Conservation (phyloP, 1,140 invertebrate species). For the Archegozetes longisetosus region DNA sequence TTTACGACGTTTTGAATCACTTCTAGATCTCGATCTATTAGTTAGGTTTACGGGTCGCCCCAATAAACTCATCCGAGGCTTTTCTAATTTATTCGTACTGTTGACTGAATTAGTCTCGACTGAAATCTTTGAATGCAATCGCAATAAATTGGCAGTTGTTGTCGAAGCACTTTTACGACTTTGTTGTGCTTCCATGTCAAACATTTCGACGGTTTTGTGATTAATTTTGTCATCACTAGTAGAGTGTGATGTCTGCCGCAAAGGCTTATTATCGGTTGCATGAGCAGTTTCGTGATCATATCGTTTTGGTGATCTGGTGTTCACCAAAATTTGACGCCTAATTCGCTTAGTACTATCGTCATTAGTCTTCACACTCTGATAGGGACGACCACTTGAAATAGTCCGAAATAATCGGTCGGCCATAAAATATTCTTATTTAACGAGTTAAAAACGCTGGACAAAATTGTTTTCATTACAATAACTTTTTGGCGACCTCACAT, state of each 20-base stretch:
- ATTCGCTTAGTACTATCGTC: too few relatives aligned
- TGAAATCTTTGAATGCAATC: neutral
- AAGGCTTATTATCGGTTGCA: neutral
- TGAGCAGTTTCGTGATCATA: neutral
- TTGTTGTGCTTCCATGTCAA: neutral
- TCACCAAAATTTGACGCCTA: too few relatives aligned
- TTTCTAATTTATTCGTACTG: neutral
- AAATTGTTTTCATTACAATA: too few relatives aligned
- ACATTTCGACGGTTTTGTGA: neutral
- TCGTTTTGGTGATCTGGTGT: too few relatives aligned
- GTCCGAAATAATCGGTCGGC: neutral
- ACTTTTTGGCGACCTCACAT: too few relatives aligned
- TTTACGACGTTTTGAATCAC: slow-evolving; percentile 69
- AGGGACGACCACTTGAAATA: neutral
- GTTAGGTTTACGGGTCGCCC: neutral
- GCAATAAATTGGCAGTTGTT: too few relatives aligned
- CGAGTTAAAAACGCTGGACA: too few relatives aligned
- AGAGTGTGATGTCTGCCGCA: neutral
- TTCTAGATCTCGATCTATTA: neutral
- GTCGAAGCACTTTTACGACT: too few relatives aligned
- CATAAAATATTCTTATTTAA: too few relatives aligned
- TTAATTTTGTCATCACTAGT: neutral
- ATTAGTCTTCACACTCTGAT: neutral
- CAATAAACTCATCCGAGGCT: neutral
- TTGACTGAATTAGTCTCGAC: neutral